Percentiles rank a stretch among this genome's conserved stretches.
Conservation (phyloP, 2,888 invertebrate genomes). For the Tillus elongatus region DNA sequence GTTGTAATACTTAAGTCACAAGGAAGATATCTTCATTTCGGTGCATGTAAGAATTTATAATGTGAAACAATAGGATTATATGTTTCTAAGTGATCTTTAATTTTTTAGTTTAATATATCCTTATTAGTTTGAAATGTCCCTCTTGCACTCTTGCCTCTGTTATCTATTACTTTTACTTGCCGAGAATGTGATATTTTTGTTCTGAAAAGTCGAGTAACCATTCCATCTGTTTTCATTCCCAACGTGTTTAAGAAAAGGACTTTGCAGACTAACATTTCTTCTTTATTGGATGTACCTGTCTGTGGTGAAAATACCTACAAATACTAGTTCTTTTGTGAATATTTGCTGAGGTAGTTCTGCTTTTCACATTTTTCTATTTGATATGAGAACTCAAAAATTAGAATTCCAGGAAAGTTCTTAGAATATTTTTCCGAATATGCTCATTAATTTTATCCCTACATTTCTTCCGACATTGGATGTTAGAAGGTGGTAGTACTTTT, state of each 20-base stretch:
- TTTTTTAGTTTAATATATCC: neutral
- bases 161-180: slow-evolving; percentile 1
- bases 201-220: neutral
- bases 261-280: slow-evolving; percentile 1
- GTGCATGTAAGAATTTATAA: slow-evolving; percentile 2
- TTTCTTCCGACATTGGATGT: slow-evolving; percentile 1
- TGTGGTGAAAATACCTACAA: too few species aligned
- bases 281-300: too few species aligned
- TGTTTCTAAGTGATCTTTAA: neutral
- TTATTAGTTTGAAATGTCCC: neutral
- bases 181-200: neutral
- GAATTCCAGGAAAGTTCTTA: neutral
- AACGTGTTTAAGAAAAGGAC: neutral
- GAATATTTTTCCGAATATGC: neutral
- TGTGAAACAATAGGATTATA: slow-evolving; percentile 3
- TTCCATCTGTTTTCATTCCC: slow-evolving; percentile 2
- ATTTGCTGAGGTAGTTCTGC: neutral
- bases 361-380: slow-evolving; percentile 1
- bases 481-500: neutral
- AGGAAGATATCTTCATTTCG: neutral
- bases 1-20: neutral
- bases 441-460: neutral
- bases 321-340: neutral
- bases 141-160: slow-evolving; percentile 2
- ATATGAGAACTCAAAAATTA: slow-evolving; percentile 1